These are phyloP conservation scores for Pampusana beccarii DNA, from an alignment of 2,113 vertebrate genomes.

Conservation along the genomic window DNA sequence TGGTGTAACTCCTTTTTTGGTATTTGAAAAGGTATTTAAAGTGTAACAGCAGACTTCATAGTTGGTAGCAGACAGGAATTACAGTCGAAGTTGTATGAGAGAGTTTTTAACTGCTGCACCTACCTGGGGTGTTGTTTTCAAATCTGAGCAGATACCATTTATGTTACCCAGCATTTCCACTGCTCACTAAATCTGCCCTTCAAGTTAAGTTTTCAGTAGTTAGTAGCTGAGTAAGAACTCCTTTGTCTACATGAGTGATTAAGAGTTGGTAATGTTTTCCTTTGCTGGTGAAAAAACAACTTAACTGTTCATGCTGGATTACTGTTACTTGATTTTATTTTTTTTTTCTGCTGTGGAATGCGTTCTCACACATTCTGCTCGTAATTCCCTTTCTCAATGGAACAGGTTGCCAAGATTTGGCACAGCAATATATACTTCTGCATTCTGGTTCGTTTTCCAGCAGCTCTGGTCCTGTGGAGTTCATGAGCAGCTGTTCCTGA, in stretches of 20 bases:
- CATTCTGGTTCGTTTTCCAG: neutral
- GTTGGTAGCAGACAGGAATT: neutral
- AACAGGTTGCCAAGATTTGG: neutral
- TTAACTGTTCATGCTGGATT: neutral
- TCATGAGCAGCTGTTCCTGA: neutral
- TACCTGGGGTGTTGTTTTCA: neutral
- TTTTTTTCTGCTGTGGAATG: neutral
- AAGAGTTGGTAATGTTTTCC: neutral
- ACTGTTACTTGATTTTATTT: neutral
- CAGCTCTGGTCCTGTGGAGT: neutral
- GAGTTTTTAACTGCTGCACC: neutral
- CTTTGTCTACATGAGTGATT: neutral
- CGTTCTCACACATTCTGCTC: neutral
- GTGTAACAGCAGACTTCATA: neutral
- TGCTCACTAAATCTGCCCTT: neutral
- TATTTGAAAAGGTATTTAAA: neutral
- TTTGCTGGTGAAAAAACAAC: neutral
- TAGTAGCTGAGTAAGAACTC: neutral
- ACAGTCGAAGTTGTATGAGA: neutral
- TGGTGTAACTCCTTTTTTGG: neutral
- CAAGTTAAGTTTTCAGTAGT: neutral
- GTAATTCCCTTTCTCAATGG: neutral
- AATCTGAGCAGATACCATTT: neutral
- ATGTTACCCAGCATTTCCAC: neutral
- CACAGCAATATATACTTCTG: fast-evolving